A percentile compares a stretch with the other conserved stretches of the same genome.
These are phyloP conservation scores for Agelas oroides DNA, from an alignment of 37 sponge, comb jelly and placozoan genomes.

Conservation along the genomic window DNA sequence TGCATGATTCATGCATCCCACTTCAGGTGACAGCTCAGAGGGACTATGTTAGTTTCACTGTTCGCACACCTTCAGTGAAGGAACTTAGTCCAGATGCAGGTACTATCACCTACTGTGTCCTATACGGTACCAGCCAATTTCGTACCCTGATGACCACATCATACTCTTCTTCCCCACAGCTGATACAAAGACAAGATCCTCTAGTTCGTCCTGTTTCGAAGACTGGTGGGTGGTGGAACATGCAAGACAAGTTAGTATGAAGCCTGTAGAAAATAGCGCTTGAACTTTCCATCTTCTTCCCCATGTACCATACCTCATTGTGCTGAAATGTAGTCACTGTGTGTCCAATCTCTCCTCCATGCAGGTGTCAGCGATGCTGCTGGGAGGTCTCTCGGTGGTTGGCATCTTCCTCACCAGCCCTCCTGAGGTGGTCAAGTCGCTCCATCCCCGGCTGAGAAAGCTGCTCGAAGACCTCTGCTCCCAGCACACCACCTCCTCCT, in stretches of 20 bases:
- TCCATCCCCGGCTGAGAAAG: not conserved
- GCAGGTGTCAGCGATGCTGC: constrained; percentile 24
- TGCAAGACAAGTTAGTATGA: constrained; percentile 15
- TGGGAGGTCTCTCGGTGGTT: constrained; percentile 19
- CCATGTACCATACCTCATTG: too few relatives aligned
- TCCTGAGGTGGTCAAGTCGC: not conserved
- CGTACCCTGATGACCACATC: not conserved
- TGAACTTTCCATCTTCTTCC: not conserved
- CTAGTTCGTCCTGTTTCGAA: not conserved
- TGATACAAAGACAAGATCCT: not conserved
- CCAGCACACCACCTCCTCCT: too few relatives aligned
- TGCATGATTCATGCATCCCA: not conserved
- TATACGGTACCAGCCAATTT: not conserved
- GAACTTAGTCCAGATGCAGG: constrained; percentile 1
- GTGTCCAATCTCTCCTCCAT: too few relatives aligned
- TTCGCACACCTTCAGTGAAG: constrained; percentile 24
- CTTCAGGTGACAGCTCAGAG: constrained; percentile 2
- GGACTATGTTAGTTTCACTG: constrained; percentile 10
- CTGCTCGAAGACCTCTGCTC: not conserved
- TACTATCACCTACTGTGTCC: not conserved
- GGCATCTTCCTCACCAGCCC: constrained; percentile 2
- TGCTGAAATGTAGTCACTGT: too few relatives aligned
- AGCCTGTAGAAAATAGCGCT: not conserved
- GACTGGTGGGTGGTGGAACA: constrained; percentile 32
- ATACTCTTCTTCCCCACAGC: not conserved